Conservation (phyloP, 2,113 vertebrate species). For the Mirounga angustirostris region DNA sequence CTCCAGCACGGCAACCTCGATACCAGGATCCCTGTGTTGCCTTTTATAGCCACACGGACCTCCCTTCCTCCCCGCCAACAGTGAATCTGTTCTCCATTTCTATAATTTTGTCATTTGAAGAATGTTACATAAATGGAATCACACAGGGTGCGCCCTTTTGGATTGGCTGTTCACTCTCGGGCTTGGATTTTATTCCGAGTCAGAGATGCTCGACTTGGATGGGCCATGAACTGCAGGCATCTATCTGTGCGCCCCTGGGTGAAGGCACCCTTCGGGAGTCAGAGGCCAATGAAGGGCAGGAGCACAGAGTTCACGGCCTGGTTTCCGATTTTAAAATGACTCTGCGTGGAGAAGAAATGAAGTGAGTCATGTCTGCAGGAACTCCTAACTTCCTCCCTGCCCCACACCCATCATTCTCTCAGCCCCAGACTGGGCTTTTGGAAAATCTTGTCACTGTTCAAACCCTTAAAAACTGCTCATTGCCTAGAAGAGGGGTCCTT, state of each 20-base stretch:
- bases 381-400: no score
- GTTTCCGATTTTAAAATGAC: not conserved
- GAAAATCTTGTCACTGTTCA: not conserved
- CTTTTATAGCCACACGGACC: constrained; percentile 3
- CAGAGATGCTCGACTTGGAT: not conserved
- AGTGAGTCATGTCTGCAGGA: not conserved
- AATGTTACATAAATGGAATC: not conserved
- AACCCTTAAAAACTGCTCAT: not conserved
- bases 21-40: fast-evolving
- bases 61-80: not conserved
- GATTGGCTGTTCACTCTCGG: not conserved
- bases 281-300: not conserved
- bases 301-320: not conserved
- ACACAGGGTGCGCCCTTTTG: not conserved
- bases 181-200: not conserved
- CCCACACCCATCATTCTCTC: not conserved
- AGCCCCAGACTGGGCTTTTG: not conserved
- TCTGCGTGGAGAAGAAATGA: not conserved
- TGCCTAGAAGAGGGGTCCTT: not conserved
- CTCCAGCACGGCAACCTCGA: not conserved
- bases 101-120: not conserved
- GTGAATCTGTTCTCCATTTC: not conserved
- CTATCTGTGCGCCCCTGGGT: not conserved
- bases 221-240: not conserved
- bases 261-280: not conserved